Evolutionary conservation across 2,888 invertebrate genomes (phyloP).

Genomic region (Tortrix viridana): DNA sequence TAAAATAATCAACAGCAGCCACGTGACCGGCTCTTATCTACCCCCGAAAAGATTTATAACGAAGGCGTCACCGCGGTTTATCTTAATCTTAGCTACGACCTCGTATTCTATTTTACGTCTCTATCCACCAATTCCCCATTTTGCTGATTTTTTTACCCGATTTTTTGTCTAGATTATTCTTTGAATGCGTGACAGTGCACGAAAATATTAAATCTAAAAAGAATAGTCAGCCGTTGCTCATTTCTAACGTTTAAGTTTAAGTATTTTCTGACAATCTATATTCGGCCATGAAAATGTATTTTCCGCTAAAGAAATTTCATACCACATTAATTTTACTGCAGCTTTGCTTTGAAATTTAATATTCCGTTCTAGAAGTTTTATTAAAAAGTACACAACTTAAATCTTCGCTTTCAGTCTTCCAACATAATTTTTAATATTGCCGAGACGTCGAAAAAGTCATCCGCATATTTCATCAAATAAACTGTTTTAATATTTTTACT

Average conservation of each 20-base stretch:
- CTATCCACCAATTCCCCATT: slow-evolving; percentile 54
- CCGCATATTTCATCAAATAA: slow-evolving; percentile 16
- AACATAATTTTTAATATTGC: slow-evolving; percentile 29
- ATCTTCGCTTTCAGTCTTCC: slow-evolving; percentile 24
- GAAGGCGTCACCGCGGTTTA: slow-evolving; percentile 63
- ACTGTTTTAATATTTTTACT: neutral
- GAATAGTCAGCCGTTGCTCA: no score
- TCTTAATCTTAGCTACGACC: slow-evolving; percentile 61
- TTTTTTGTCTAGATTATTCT: neutral
- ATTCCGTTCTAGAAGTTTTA: slow-evolving; percentile 31
- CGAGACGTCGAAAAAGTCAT: slow-evolving; percentile 3
- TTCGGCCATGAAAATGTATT: neutral
- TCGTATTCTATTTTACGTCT: slow-evolving; percentile 54
- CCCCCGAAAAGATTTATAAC: slow-evolving; percentile 66
- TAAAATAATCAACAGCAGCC: slow-evolving; percentile 62
- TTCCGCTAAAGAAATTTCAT: slow-evolving; percentile 24
- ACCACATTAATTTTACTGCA: slow-evolving; percentile 19
- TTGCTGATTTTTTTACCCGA: slow-evolving; percentile 34
- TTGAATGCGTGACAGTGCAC: neutral
- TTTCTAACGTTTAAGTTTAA: no score
- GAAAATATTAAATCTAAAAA: no score
- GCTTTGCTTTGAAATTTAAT: slow-evolving; percentile 30
- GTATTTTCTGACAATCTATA: neutral
- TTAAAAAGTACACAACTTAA: slow-evolving; percentile 35
- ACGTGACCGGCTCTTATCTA: slow-evolving; percentile 68